Evolutionary conservation across 2,113 vertebrate genomes (phyloP), one percentile per base, ranked within the genome.

Genomic region (Archilochus colubris): DNA sequence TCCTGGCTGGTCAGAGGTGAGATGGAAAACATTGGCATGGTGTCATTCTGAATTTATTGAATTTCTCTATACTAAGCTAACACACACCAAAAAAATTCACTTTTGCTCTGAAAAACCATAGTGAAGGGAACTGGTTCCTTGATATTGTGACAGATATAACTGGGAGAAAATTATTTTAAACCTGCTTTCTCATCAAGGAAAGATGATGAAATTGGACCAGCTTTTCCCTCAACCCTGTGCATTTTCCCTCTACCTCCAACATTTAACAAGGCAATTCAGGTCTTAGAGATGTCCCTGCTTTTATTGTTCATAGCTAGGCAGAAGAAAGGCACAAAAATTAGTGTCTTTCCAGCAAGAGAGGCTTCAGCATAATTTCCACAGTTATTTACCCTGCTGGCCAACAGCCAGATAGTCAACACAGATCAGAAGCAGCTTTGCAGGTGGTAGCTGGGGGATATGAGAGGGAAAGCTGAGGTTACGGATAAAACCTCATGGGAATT

Each of bases 371-470:
- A 33, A 88, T 92, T 88, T 93, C 48, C 23, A 6, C 43, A 20
- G 82, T 81, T 78, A 88, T 81, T 88, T 72, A 83, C 86, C 53
- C 64, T 57, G 3, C 82, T 91, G 90, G 95, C 90, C 68, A 64
- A n/a, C 2, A 4, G 85, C 88, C 95, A 93, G 93, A 1, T 36
- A 74, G 82, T 31, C 77, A 89, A 27, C 91, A 79, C 1, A 75
- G 70, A 91, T 87, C 80, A 91, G 92, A 86, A 86, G 88, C 64
- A 50, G 88, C 83, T 81, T 83, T 0, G 3, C 92, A 94, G 88
- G 91, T 92, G 94, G 88, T 83, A 74, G 82, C 86, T 94, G 90
- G 80, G 87, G 53, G 64, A 91, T 55, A 80, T 8, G 28, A 64
- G 63, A 64, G 59, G 85, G 54, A 88, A 74, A 72, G 74, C 76